Percentiles rank a stretch among this genome's conserved stretches.
phyloP scores from a whole-genome alignment of 2,113 vertebrate species.

The Numida meleagris region DNA sequence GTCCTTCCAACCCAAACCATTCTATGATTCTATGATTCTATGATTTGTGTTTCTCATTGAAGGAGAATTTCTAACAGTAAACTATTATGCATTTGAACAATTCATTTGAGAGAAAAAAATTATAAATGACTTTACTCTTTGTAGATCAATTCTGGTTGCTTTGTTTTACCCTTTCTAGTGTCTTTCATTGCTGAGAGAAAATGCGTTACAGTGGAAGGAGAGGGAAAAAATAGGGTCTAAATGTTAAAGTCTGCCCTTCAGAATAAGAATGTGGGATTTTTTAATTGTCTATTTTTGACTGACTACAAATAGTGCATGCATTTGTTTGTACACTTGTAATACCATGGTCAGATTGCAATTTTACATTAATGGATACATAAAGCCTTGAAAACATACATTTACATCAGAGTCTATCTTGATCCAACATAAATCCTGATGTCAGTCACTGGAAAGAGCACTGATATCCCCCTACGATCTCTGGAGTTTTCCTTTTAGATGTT shows the following conservation, averaged over 20 bases:
- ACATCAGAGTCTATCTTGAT: background rate
- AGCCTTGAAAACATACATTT: background rate
- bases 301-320: background rate
- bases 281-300: background rate
- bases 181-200: background rate
- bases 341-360: background rate
- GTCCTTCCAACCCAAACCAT: too few species aligned
- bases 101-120: background rate
- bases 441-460: background rate
- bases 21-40: too few species aligned
- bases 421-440: background rate
- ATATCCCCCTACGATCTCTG: background rate
- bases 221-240: background rate
- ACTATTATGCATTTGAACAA: background rate
- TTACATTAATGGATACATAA: background rate
- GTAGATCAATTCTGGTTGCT: background rate
- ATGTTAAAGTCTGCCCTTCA: background rate
- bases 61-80: background rate
- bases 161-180: background rate
- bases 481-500: background rate
- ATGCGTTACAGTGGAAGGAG: background rate
- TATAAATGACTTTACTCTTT: background rate
- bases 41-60: background rate
- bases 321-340: conserved; percentile 6
- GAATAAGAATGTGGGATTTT: background rate